These are phyloP conservation scores for Mercenaria mercenaria DNA, from an alignment of 1,140 invertebrate genomes.

Conservation along the genomic window DNA sequence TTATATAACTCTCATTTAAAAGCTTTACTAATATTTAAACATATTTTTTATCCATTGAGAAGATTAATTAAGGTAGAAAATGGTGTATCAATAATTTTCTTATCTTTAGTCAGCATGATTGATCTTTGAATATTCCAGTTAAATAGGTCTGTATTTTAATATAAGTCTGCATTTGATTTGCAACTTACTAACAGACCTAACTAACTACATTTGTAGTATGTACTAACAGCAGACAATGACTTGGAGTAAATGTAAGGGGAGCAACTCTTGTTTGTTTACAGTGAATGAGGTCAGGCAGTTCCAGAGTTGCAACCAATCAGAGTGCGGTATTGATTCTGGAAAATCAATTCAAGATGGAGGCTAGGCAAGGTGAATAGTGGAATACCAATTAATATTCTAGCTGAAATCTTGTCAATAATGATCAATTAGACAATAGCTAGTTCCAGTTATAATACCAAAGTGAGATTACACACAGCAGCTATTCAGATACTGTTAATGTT, in stretches of 20 bases:
- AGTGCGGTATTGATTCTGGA: conserved; percentile 31
- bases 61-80: too few relatives aligned
- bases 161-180: too few relatives aligned
- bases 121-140: too few relatives aligned
- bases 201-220: too few relatives aligned
- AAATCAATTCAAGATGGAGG: conserved; percentile 65
- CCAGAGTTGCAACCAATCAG: conserved; percentile 50
- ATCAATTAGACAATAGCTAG: conserved; percentile 24
- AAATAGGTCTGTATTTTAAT: too few relatives aligned
- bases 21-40: too few relatives aligned
- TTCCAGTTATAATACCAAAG: conserved; percentile 8
- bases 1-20: too few relatives aligned
- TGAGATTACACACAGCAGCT: not conserved
- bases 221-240: not conserved
- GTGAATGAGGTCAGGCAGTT: conserved; percentile 3
- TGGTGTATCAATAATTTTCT: too few relatives aligned
- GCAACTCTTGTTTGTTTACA: conserved; percentile 48
- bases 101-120: too few relatives aligned
- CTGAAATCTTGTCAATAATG: conserved; percentile 41
- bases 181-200: too few relatives aligned
- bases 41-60: too few relatives aligned
- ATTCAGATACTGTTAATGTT: not conserved
- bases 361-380: conserved; percentile 48
- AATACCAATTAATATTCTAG: conserved; percentile 45
- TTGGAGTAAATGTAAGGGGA: not conserved